These are phyloP conservation scores for Phyllostomus discolor DNA, from an alignment of 2,113 vertebrate genomes.

Conservation along the genomic window DNA sequence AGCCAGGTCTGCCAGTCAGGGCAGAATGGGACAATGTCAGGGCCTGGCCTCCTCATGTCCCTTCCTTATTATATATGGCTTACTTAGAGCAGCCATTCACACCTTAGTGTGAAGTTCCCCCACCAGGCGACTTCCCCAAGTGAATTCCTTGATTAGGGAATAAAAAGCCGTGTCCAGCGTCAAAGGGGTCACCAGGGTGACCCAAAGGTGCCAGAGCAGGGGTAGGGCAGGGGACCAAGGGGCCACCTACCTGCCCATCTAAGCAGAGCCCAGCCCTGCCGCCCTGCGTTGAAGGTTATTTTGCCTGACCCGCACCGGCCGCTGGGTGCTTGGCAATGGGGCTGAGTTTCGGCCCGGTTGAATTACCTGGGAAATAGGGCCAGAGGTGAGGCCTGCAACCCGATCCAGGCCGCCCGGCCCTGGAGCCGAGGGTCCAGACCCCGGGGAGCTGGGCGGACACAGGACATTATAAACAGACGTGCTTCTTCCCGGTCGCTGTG, in stretches of 20 bases:
- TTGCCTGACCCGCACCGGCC: background rate
- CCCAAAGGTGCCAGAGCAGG: background rate
- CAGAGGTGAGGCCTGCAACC: constrained; percentile 42
- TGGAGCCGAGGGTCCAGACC: background rate
- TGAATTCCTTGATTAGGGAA: background rate
- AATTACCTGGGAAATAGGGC: constrained; percentile 35
- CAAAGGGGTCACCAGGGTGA: too few species aligned
- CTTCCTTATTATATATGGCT: background rate
- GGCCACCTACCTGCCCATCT: background rate
- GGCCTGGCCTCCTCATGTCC: background rate
- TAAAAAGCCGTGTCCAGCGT: background rate
- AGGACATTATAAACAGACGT: background rate
- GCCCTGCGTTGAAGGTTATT: background rate
- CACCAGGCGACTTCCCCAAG: background rate
- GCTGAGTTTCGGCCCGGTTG: background rate
- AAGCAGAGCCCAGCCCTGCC: background rate
- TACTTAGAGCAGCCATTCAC: background rate
- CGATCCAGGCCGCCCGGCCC: background rate
- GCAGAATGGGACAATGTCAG: background rate
- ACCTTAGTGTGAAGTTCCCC: background rate
- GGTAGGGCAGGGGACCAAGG: rapidly evolving
- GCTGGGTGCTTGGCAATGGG: background rate
- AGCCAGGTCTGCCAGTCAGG: background rate
- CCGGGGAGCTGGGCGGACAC: background rate
- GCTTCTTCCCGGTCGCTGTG: rapidly evolving